phyloP scores from a whole-genome alignment of 2,888 invertebrate genomes.

The Polylopha cassiicola region DNA sequence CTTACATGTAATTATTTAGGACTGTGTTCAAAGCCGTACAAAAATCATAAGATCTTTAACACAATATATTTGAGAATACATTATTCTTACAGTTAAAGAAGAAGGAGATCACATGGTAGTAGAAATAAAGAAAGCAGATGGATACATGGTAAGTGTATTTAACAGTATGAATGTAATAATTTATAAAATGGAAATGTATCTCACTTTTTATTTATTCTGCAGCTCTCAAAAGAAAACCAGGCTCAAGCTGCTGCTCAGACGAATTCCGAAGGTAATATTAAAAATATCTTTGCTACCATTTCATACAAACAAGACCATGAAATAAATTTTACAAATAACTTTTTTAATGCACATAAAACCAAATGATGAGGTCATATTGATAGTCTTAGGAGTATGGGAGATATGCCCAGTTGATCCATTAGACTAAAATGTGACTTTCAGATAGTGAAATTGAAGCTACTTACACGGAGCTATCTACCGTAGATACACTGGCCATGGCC shows the following conservation, averaged over 20 bases:
- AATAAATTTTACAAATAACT: no score
- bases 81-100: conserved; percentile 57
- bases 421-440: conserved; percentile 25
- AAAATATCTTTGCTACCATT: no score
- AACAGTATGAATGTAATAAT: conserved; percentile 5
- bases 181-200: conserved; percentile 11
- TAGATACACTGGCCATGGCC: conserved; percentile 39
- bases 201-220: conserved; percentile 22
- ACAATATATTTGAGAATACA: no score
- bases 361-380: no score
- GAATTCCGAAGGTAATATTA: conserved; percentile 43
- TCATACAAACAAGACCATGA: no score
- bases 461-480: conserved; percentile 41
- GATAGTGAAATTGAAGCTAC: conserved; percentile 48
- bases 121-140: conserved; percentile 61
- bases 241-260: conserved; percentile 36
- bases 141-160: conserved; percentile 50
- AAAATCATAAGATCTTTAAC: no score
- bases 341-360: no score
- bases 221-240: conserved; percentile 34
- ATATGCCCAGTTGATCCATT: no score
- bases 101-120: conserved; percentile 63
- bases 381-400: no score
- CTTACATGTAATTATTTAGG: no score
- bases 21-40: no score